Evolutionary conservation across 2,113 vertebrate species (phyloP).

Genomic region (Oncorhynchus nerka): DNA sequence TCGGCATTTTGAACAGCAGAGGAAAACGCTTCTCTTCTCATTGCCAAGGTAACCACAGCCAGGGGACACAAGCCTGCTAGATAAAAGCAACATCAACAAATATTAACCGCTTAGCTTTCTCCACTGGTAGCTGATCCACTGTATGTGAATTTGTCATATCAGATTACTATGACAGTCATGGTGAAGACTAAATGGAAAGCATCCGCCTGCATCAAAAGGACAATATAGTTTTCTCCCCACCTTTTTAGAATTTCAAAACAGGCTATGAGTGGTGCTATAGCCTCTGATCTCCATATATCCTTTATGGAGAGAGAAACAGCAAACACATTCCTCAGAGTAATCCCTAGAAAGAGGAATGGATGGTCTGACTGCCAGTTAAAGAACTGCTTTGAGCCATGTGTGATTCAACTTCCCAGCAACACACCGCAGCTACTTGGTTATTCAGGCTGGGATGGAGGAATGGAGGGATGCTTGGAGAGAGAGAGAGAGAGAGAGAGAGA

Average conservation of each 20-base stretch:
- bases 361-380: slow-evolving; percentile 75
- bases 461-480: slow-evolving; percentile 39
- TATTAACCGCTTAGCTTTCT: slow-evolving; percentile 99
- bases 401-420: slow-evolving; percentile 93
- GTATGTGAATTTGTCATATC: slow-evolving; percentile 99
- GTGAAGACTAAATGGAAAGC: slow-evolving; percentile 91
- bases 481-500: slow-evolving; percentile 58
- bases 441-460: slow-evolving; percentile 64
- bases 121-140: slow-evolving; percentile 96
- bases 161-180: slow-evolving; percentile 99
- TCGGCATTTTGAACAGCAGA: slow-evolving; percentile 88
- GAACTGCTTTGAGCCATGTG: slow-evolving; percentile 92
- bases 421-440: slow-evolving; percentile 88
- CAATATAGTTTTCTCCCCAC: slow-evolving; percentile 84
- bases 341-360: slow-evolving; percentile 87
- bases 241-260: slow-evolving; percentile 97
- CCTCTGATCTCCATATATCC: slow-evolving; percentile 97
- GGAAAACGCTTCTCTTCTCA: slow-evolving; percentile 86
- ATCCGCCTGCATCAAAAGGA: slow-evolving; percentile 93
- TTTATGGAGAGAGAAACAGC: slow-evolving; percentile 90
- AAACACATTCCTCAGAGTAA: slow-evolving; percentile 97
- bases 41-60: slow-evolving; percentile 95
- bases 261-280: slow-evolving; percentile 89
- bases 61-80: slow-evolving; percentile 93
- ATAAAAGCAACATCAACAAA: slow-evolving; percentile 99